Conservation (phyloP, 2,797 vertebrate genomes). For the Melanotaenia nigrans region DNA sequence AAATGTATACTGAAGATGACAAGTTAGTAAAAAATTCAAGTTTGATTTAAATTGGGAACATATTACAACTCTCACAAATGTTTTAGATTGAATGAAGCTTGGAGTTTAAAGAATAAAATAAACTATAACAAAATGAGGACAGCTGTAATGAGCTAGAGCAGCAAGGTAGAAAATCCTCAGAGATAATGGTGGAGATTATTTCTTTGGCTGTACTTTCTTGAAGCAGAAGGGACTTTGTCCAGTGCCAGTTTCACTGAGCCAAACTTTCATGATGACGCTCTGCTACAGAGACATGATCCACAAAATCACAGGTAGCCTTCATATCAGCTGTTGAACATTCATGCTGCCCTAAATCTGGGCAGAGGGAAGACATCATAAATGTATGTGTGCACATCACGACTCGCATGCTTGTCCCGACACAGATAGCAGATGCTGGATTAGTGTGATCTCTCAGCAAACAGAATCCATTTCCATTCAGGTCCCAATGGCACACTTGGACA, state of each 20-base stretch:
- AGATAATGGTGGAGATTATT: too few species aligned
- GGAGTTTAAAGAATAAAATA: too few species aligned
- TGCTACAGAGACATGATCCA: conserved; percentile 18
- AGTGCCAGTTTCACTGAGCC: conserved; percentile 28
- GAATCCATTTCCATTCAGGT: conserved; percentile 18
- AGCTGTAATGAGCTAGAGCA: too few species aligned
- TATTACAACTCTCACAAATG: too few species aligned
- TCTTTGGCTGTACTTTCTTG: too few species aligned
- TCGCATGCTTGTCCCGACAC: neutral
- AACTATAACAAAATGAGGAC: too few species aligned
- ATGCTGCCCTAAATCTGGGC: neutral
- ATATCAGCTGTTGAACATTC: too few species aligned
- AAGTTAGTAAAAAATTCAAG: too few species aligned
- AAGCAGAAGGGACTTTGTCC: conserved; percentile 37
- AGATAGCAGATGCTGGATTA: conserved; percentile 28
- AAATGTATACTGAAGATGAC: too few species aligned
- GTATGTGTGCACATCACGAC: conserved; percentile 23
- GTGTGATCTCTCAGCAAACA: conserved; percentile 45
- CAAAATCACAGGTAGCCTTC: conserved; percentile 9
- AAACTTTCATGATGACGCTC: conserved; percentile 26
- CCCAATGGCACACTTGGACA: conserved; percentile 8
- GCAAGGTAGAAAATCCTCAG: too few species aligned
- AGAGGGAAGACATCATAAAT: conserved; percentile 8
- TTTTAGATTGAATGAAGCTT: too few species aligned
- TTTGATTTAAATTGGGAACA: too few species aligned